These are phyloP conservation scores for Terebella lapidaria DNA, from an alignment of 2,888 invertebrate genomes.

Conservation along the genomic window DNA sequence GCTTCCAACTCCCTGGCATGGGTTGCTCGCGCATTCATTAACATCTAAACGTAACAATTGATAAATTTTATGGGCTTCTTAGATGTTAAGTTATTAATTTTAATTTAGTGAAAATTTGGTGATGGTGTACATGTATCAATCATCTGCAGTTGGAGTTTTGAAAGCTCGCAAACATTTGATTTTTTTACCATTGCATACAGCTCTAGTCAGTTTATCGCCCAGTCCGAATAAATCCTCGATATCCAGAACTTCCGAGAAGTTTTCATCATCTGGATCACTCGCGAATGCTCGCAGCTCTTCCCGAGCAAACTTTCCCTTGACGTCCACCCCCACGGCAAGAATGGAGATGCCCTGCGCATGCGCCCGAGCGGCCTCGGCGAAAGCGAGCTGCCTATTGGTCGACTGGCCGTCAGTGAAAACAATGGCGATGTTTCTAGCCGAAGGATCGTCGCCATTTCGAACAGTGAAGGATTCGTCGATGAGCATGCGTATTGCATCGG, in stretches of 20 bases:
- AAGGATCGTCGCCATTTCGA: slow-evolving; percentile 32
- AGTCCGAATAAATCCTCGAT: not conserved
- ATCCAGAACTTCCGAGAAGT: slow-evolving; percentile 33
- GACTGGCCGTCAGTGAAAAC: slow-evolving; percentile 32
- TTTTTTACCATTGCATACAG: not conserved
- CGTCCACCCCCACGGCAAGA: slow-evolving; percentile 21
- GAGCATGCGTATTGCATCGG: slow-evolving; percentile 5
- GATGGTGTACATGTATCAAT: too few species aligned
- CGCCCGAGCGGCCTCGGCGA: slow-evolving; percentile 9
- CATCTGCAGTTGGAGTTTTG: too few species aligned
- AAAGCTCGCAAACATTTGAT: too few species aligned
- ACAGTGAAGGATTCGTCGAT: slow-evolving; percentile 2
- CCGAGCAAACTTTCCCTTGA: not conserved
- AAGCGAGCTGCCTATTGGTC: slow-evolving; percentile 3
- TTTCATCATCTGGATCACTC: slow-evolving; percentile 36
- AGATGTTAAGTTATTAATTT: too few species aligned
- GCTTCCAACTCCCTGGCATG: slow-evolving; percentile 11
- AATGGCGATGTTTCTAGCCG: slow-evolving; percentile 33
- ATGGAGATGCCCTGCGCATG: slow-evolving; percentile 14
- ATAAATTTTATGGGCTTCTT: too few species aligned
- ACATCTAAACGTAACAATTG: slow-evolving; percentile 8
- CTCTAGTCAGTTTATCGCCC: not conserved
- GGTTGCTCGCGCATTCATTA: slow-evolving; percentile 11
- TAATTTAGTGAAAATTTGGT: too few species aligned
- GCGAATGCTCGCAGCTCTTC: slow-evolving; percentile 36